phyloP scores from a whole-genome alignment of 1,140 invertebrate genomes.

The Brachionus rubens region DNA sequence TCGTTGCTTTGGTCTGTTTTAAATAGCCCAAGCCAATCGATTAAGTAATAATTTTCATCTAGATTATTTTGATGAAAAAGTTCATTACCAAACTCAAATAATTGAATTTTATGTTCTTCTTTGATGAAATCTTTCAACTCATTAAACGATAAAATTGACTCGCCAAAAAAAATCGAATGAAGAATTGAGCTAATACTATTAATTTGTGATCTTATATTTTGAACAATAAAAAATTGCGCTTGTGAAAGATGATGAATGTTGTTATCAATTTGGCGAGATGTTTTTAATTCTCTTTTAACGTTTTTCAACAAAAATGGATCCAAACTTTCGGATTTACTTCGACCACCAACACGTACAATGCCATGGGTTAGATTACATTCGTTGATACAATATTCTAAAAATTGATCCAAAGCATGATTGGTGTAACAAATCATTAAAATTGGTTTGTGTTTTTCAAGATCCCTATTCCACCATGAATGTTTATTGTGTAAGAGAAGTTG shows the following conservation, averaged over 20 bases:
- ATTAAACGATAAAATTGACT: neutral
- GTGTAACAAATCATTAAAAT: conserved; percentile 74
- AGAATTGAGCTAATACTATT: neutral
- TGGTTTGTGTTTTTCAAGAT: conserved; percentile 52
- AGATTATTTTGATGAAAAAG: neutral
- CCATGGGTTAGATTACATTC: conserved; percentile 31
- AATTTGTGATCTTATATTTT: neutral
- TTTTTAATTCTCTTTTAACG: neutral
- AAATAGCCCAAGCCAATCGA: conserved; percentile 7
- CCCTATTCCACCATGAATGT: conserved; percentile 49
- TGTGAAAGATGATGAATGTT: neutral
- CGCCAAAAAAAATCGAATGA: neutral
- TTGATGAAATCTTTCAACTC: neutral
- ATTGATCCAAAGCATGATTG: conserved; percentile 76
- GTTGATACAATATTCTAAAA: conserved; percentile 48
- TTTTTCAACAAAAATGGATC: neutral
- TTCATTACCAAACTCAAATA: neutral
- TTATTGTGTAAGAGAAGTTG: conserved; percentile 60
- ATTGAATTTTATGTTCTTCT: neutral
- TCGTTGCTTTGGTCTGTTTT: neutral
- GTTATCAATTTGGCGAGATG: neutral
- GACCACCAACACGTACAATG: conserved; percentile 24
- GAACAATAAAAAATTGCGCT: neutral
- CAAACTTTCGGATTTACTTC: neutral
- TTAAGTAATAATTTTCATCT: neutral